These are phyloP conservation scores for Tetramorium alpestre DNA, from an alignment of 1,140 invertebrate species.

Conservation along the genomic window DNA sequence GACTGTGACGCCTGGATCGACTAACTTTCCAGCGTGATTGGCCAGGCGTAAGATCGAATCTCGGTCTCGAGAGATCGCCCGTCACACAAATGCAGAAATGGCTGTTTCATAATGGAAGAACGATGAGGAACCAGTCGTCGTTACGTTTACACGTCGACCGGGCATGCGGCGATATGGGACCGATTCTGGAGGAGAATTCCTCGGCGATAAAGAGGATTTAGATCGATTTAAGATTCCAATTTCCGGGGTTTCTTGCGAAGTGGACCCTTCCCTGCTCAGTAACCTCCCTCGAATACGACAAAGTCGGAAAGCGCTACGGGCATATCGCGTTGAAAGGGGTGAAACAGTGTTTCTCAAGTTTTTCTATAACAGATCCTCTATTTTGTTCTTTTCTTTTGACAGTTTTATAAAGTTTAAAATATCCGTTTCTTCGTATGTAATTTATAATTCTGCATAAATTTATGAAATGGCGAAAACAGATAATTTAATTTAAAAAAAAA, in stretches of 20 bases:
- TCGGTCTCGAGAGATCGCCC: slow-evolving; percentile 23
- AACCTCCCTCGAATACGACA: slow-evolving; percentile 53
- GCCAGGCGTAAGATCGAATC: slow-evolving; percentile 46
- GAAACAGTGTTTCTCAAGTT: slow-evolving; percentile 53
- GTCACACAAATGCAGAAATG: slow-evolving; percentile 1
- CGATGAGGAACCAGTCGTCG: slow-evolving; percentile 47
- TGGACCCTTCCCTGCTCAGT: background rate
- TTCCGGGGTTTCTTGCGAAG: slow-evolving; percentile 72
- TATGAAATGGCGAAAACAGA: background rate
- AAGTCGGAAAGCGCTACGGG: slow-evolving; percentile 45
- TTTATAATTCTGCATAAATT: background rate
- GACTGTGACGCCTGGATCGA: background rate
- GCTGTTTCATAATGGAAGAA: slow-evolving; percentile 57
- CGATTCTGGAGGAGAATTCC: slow-evolving; percentile 57
- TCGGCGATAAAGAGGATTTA: slow-evolving; percentile 77
- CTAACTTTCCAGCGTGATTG: slow-evolving; percentile 24
- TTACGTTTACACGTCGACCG: slow-evolving; percentile 66
- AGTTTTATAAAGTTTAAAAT: background rate
- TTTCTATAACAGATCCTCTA: background rate
- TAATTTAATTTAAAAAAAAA: slow-evolving; percentile 10
- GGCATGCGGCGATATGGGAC: slow-evolving; percentile 50
- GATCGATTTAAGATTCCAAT: slow-evolving; percentile 83
- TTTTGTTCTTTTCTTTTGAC: background rate
- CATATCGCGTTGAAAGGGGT: slow-evolving; percentile 69
- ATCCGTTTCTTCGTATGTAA: background rate